Evolutionary conservation across 1,140 invertebrate genomes (phyloP).

Genomic region (Meloidogyne exigua): DNA sequence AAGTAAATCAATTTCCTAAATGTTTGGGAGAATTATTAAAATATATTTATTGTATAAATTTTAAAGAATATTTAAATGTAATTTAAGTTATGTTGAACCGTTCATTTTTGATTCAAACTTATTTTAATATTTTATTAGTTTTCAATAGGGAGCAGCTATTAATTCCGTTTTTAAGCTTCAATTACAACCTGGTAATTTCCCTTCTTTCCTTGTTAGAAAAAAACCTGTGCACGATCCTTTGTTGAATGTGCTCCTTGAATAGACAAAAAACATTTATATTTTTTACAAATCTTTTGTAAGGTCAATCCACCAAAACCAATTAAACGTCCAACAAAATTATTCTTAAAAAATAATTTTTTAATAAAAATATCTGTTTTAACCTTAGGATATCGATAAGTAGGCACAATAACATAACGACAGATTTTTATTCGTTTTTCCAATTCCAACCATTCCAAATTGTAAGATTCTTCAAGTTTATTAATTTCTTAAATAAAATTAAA

Average conservation of each 20-base stretch:
- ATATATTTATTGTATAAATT: no score
- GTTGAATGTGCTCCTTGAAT: constrained; percentile 17
- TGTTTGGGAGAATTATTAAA: not conserved
- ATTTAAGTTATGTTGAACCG: no score
- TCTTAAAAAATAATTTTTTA: not conserved
- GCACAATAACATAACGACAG: constrained; percentile 17
- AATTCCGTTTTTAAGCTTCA: no score
- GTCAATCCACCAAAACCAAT: constrained; percentile 25
- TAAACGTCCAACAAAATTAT: constrained; percentile 29
- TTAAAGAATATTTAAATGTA: no score
- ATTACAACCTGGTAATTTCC: no score
- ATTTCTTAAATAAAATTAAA: not conserved
- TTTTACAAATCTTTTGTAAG: constrained; percentile 28
- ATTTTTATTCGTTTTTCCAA: not conserved
- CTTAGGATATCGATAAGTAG: constrained; percentile 15
- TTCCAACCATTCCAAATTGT: constrained; percentile 19
- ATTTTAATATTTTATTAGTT: no score
- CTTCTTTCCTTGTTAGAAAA: not conserved
- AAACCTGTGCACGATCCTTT: constrained; percentile 9
- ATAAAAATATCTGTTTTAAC: not conserved
- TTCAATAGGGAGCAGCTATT: no score
- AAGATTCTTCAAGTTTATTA: constrained; percentile 8
- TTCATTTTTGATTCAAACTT: no score
- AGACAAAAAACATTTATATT: constrained; percentile 29
- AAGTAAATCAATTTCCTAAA: constrained; percentile 31